Evolutionary conservation across 2,797 vertebrate genomes (phyloP), one percentile per base, ranked within the genome.

Genomic region (Melanogrammus aeglefinus): DNA sequence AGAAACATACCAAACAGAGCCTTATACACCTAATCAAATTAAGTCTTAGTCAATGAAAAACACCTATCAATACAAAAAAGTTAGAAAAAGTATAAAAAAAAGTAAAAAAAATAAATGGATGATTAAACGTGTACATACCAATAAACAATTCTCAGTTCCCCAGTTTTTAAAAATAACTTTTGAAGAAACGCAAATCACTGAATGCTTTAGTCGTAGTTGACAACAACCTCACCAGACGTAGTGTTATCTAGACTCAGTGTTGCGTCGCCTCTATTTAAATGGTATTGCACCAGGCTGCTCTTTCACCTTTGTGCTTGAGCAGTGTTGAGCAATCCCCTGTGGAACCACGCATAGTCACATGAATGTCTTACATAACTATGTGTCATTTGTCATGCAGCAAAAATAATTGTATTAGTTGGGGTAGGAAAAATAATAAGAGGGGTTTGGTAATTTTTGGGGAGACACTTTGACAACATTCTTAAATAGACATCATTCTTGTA

Each of bases 291-390:
- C 86, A 93, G 81, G 16, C 81, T 39, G 2, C 78, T 82, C 41
- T 74, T 36, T 93, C 91, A 95, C 92, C 93, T 93, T 93, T 94
- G 91, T 71, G 77, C 88, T 75, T 79, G 82, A 78, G 71, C 76
- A 82, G 74, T 84, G 86, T 93, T 93, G 91, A 73, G 89, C 73
- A 91, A 92, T 73, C 74, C 75, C 73, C 66, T 27, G 47, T 16
- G 47, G 47, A 51, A 6, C 18, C 3, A 44, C 41, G 3, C 39
- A 41, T 38, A 41, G 39, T 3, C 16, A 13, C 47, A 21, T 51
- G 47, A 51, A 21, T 51, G 16, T 51, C 47, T 4, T 51, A 21
- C 47, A 51, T 51, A 14, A 21, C 12, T 21, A 51, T 18, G 47
- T 21, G 3, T 51, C 5, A 18, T 51, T 51, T 21, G 21, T 21